Evolutionary conservation across 2,113 vertebrate genomes (phyloP).

Genomic region (Rhagologus leucostigma): DNA sequence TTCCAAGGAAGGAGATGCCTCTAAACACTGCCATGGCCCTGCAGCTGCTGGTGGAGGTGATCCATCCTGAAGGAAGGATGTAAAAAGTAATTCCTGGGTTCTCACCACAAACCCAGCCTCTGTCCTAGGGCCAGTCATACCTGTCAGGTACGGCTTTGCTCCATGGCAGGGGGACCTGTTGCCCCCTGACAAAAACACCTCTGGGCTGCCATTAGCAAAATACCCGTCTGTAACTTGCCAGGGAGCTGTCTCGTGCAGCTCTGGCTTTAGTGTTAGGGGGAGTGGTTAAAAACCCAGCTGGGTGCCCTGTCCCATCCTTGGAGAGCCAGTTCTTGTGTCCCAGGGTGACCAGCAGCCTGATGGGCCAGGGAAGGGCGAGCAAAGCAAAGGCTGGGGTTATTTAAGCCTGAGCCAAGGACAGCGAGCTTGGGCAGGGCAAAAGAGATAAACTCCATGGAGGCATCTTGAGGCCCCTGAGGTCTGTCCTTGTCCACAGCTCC

Average conservation of each 20-base stretch:
- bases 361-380: not conserved
- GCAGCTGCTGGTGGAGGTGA: not conserved
- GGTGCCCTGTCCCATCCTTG: not conserved
- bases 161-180: rapidly evolving
- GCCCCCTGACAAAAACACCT: not conserved
- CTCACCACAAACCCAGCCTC: not conserved
- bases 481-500: not conserved
- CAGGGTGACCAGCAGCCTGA: not conserved
- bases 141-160: not conserved
- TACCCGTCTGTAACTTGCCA: not conserved
- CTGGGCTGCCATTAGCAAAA: not conserved
- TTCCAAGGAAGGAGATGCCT: not conserved
- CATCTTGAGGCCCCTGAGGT: not conserved
- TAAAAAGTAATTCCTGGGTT: not conserved
- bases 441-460: not conserved
- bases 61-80: not conserved
- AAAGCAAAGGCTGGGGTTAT: not conserved
- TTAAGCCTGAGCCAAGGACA: not conserved
- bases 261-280: not conserved
- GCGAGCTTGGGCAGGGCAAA: not conserved
- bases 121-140: not conserved
- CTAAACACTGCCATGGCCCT: not conserved
- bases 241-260: not conserved
- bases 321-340: not conserved
- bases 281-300: not conserved